Conservation (phyloP, 2,888 invertebrate genomes). For the Trichacis sp. region DNA sequence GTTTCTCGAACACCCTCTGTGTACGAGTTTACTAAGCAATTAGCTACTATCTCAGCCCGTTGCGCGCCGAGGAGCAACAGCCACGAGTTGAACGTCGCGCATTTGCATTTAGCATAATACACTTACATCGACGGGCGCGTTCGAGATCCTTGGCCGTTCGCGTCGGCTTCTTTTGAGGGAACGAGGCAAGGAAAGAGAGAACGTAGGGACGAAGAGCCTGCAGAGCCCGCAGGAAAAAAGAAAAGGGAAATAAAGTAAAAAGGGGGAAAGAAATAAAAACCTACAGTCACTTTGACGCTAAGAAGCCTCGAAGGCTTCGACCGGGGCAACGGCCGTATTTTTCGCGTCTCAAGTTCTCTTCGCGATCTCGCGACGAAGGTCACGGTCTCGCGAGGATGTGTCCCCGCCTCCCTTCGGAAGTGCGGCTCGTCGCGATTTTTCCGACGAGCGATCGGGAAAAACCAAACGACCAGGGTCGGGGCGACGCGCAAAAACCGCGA, state of each 20-base stretch:
- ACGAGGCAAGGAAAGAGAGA: conserved; percentile 19
- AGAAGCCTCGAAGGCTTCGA: conserved; percentile 42
- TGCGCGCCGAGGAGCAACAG: conserved; percentile 10
- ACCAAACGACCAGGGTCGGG: too few relatives aligned
- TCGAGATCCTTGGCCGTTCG: conserved; percentile 27
- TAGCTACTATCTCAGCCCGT: conserved; percentile 31
- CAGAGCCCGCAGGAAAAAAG: conserved; percentile 31
- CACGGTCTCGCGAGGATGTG: conserved; percentile 60
- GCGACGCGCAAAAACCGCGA: too few relatives aligned
- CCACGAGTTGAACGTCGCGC: conserved; percentile 32
- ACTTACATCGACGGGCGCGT: too few relatives aligned
- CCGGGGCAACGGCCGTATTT: conserved; percentile 52
- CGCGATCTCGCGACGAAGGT: conserved; percentile 56
- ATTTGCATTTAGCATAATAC: conserved; percentile 43
- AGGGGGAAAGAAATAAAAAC: conserved; percentile 33
- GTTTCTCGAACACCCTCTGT: conserved; percentile 11
- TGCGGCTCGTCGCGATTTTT: conserved; percentile 9
- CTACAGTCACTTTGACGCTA: conserved; percentile 35
- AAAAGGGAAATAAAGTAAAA: conserved; percentile 38
- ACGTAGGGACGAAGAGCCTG: conserved; percentile 22
- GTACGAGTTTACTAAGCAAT: conserved; percentile 39
- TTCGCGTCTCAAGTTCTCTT: conserved; percentile 51
- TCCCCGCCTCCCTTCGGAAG: conserved; percentile 39
- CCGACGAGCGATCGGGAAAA: neutral
- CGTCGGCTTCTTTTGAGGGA: conserved; percentile 35